Evolutionary conservation across 2,113 vertebrate species (phyloP).

Genomic region (Oceanodroma tethys): DNA sequence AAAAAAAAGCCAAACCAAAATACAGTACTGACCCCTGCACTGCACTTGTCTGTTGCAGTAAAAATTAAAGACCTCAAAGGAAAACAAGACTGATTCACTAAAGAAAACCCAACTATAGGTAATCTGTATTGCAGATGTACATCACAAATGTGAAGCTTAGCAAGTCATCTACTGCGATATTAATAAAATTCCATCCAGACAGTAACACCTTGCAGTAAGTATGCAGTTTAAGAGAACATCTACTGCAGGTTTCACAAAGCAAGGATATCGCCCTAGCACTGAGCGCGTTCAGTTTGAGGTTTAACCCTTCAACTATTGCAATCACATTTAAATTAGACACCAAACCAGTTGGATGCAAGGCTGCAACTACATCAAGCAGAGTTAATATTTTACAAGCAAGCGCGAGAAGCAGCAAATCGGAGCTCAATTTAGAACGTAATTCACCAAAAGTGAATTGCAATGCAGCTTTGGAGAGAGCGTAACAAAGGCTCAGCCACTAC

Average conservation of each 20-base stretch:
- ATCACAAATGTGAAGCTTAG: neutral
- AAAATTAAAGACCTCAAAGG: neutral
- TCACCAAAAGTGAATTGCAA: fast-evolving
- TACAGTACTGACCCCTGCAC: fast-evolving
- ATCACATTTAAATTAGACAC: neutral
- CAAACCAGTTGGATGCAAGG: neutral
- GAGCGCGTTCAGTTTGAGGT: fast-evolving
- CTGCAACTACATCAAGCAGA: neutral
- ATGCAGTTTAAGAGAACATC: neutral
- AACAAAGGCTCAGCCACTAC: neutral
- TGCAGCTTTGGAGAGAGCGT: neutral
- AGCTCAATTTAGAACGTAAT: fast-evolving
- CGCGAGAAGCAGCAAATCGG: neutral
- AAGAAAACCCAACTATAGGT: neutral
- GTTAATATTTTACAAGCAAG: too few relatives aligned
- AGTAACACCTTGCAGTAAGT: fast-evolving
- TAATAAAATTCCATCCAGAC: neutral
- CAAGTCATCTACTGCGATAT: fast-evolving
- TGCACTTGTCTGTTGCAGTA: too few relatives aligned
- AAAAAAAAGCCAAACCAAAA: neutral
- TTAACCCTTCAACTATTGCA: neutral
- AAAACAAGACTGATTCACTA: neutral
- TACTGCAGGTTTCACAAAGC: neutral
- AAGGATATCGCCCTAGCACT: fast-evolving
- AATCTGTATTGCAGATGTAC: fast-evolving